Evolutionary conservation across 2,113 vertebrate genomes (phyloP).

Genomic region (Strix uralensis): DNA sequence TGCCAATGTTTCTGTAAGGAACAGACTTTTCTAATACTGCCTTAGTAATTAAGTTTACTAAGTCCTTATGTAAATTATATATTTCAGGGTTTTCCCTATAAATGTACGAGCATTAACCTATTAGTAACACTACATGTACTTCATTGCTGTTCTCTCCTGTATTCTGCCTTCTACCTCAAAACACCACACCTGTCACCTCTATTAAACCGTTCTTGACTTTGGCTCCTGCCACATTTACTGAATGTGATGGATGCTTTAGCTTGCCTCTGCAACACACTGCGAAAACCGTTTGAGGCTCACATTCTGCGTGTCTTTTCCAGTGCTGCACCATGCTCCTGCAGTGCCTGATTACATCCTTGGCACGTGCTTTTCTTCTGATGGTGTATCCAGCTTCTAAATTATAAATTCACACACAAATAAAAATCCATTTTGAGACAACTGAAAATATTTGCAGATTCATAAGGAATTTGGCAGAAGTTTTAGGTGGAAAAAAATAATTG

Average conservation of each 20-base stretch:
- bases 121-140: neutral
- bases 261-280: neutral
- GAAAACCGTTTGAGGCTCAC: neutral
- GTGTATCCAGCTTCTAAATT: neutral
- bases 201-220: neutral
- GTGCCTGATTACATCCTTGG: neutral
- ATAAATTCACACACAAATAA: neutral
- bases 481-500: neutral
- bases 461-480: neutral
- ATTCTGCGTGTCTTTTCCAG: neutral
- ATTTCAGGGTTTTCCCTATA: neutral
- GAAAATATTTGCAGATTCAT: neutral
- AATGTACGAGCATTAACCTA: neutral
- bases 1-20: neutral
- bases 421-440: neutral
- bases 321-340: accelerated
- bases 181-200: neutral
- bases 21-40: neutral
- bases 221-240: neutral
- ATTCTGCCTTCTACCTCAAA: neutral
- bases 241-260: neutral
- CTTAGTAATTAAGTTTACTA: neutral
- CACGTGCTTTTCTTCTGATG: neutral
- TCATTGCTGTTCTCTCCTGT: neutral
- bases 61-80: neutral